Conservation (phyloP, 1,140 invertebrate species). For the Paraescarpia echinospica region DNA sequence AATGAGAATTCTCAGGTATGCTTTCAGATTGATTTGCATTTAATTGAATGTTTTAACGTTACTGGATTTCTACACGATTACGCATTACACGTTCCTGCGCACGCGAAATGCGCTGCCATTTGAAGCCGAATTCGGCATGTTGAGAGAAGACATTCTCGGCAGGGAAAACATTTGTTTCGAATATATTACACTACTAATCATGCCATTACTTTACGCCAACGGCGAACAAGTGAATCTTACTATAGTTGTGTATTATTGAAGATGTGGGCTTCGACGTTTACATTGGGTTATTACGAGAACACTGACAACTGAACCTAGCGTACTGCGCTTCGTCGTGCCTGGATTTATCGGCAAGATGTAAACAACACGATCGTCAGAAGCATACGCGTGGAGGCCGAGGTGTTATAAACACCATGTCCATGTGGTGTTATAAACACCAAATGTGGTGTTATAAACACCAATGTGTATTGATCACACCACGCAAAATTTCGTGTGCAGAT, state of each 20-base stretch:
- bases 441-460: too few species aligned
- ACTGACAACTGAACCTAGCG: not conserved
- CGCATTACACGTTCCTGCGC: not conserved
- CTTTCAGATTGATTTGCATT: not conserved
- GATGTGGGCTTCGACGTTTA: not conserved
- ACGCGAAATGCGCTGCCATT: not conserved
- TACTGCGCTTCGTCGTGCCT: not conserved
- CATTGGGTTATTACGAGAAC: not conserved
- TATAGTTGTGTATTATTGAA: not conserved
- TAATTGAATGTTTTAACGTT: not conserved
- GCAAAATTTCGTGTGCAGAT: not conserved
- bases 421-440: too few species aligned
- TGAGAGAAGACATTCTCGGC: not conserved
- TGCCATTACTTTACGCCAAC: not conserved
- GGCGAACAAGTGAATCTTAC: not conserved
- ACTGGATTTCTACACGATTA: not conserved
- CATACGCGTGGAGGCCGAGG: not conserved
- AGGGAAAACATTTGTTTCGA: not conserved
- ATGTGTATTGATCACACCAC: too few species aligned
- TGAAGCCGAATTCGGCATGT: not conserved
- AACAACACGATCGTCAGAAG: not conserved
- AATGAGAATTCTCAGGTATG: conserved; percentile 1
- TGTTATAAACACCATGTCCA: not conserved
- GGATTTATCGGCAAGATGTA: not conserved
- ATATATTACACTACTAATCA: not conserved